Conservation (phyloP, 1,140 invertebrate species). For the Phenacoccus solenopsis region DNA sequence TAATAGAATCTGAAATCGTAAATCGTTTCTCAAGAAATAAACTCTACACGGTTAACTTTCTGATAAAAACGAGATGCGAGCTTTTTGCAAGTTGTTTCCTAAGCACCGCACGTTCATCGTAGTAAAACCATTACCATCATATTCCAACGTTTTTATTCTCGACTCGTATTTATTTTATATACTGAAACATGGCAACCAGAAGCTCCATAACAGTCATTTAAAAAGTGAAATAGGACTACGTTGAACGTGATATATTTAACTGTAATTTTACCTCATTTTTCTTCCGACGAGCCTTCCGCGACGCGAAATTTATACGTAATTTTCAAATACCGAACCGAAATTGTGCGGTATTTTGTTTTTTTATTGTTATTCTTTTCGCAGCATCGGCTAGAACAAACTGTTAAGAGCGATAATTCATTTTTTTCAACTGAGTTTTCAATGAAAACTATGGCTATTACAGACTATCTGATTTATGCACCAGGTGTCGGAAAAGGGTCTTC, state of each 20-base stretch:
- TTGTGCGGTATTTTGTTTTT: background rate
- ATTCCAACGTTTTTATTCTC: constrained; percentile 8
- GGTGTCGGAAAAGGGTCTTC: too few species aligned
- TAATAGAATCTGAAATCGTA: background rate
- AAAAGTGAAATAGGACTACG: constrained; percentile 17
- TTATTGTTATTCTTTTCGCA: background rate
- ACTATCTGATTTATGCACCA: too few species aligned
- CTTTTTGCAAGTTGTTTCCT: constrained; percentile 9
- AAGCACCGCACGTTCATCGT: constrained; percentile 6
- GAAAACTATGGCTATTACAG: too few species aligned
- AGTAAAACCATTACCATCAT: constrained; percentile 16
- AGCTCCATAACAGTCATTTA: constrained; percentile 17
- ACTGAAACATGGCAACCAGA: constrained; percentile 12
- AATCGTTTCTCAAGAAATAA: background rate
- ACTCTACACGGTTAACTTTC: background rate
- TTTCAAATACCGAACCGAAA: background rate
- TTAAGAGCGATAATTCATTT: background rate
- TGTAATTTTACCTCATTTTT: constrained; percentile 16
- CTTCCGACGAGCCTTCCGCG: background rate
- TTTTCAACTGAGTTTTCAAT: too few species aligned
- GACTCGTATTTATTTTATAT: constrained; percentile 17
- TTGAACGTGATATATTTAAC: constrained; percentile 12
- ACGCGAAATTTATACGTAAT: background rate
- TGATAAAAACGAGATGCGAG: background rate
- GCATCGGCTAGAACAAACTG: background rate